A percentile compares a stretch with the other conserved stretches of the same genome.
Conservation (phyloP, 2,113 vertebrate species). For the Neomonachus schauinslandi region DNA sequence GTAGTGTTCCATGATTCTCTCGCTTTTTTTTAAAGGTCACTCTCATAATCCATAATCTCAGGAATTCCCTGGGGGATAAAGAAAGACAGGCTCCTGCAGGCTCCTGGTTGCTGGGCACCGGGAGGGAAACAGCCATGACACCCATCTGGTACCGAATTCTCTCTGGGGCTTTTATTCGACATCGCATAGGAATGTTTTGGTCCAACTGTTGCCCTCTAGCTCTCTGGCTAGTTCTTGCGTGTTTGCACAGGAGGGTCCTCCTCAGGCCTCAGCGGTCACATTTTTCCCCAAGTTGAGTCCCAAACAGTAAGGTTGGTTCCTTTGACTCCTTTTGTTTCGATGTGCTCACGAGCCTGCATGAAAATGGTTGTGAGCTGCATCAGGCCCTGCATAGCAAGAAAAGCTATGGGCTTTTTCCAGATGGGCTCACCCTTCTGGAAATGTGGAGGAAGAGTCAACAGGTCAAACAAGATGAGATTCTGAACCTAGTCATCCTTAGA, state of each 20-base stretch:
- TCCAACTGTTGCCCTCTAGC: neutral
- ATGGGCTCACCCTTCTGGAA: neutral
- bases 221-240: no score
- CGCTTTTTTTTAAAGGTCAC: no score
- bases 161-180: neutral
- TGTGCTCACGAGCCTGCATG: rapidly evolving
- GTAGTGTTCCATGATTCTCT: no score
- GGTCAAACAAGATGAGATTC: neutral
- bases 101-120: neutral
- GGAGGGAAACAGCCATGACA: neutral
- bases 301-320: neutral
- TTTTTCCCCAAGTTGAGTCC: neutral
- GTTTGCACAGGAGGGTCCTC: neutral
- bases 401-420: no score
- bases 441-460: neutral
- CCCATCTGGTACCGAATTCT: neutral
- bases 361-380: neutral
- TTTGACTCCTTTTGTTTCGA: neutral
- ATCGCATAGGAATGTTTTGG: neutral
- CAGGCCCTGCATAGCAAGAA: neutral
- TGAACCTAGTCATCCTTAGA: neutral
- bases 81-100: neutral
- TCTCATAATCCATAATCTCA: neutral
- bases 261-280: neutral
- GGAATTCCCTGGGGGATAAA: neutral